Conservation (phyloP, 2,113 vertebrate genomes). For the Bubo scandiacus region DNA sequence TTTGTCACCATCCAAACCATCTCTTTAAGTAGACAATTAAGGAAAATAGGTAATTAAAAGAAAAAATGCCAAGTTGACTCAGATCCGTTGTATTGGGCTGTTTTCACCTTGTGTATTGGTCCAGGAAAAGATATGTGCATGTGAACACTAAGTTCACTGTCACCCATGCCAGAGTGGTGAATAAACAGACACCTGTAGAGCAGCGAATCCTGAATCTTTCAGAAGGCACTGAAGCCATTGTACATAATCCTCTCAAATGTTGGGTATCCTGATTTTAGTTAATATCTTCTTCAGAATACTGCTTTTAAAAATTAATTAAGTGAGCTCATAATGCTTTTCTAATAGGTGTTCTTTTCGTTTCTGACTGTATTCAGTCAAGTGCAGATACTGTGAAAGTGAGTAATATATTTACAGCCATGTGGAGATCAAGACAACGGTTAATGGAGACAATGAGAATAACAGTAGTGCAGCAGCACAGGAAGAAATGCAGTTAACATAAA, state of each 20-base stretch:
- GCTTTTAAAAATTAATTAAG: not conserved
- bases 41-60: not conserved
- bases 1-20: not conserved
- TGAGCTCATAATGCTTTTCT: not conserved
- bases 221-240: not conserved
- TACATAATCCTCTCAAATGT: not conserved
- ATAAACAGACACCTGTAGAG: not conserved
- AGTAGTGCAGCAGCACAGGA: not conserved
- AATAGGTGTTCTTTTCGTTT: not conserved
- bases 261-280: not conserved
- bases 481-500: not conserved
- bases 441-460: not conserved
- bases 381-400: not conserved
- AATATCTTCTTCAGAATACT: not conserved
- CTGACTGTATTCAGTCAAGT: not conserved
- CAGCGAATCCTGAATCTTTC: not conserved
- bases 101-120: not conserved
- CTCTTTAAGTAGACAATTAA: not conserved
- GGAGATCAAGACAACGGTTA: not conserved
- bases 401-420: not conserved
- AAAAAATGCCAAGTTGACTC: not conserved
- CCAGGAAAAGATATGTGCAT: not conserved
- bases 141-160: not conserved
- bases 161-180: not conserved
- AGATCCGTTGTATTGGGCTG: not conserved